Percentiles rank a stretch among this genome's conserved stretches.
phyloP scores from a whole-genome alignment of 2,113 vertebrate genomes.

The Hyaena hyaena region DNA sequence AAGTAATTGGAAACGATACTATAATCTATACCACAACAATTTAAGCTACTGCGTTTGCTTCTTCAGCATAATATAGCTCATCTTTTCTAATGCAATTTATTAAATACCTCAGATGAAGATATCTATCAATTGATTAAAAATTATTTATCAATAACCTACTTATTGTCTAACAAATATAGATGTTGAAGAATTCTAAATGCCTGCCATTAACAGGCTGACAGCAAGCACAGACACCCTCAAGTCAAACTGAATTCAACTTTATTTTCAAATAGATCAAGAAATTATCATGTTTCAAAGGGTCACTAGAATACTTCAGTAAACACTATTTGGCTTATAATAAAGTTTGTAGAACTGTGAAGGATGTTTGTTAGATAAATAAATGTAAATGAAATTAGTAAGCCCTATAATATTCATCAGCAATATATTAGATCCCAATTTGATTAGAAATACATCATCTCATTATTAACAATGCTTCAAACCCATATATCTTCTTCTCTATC shows the following conservation, averaged over 20 bases:
- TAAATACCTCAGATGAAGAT: not conserved
- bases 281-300: slow-evolving; percentile 33
- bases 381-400: slow-evolving; percentile 53
- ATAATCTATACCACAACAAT: not conserved
- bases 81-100: not conserved
- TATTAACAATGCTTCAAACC: slow-evolving; percentile 66
- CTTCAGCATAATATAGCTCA: not conserved
- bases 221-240: not conserved
- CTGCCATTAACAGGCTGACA: not conserved
- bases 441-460: slow-evolving; percentile 61
- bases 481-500: slow-evolving; percentile 55
- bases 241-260: slow-evolving; percentile 36
- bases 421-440: slow-evolving; percentile 62
- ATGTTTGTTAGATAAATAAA: slow-evolving; percentile 47
- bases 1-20: slow-evolving; percentile 40
- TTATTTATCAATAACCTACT: not conserved
- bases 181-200: not conserved
- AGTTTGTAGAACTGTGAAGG: not conserved
- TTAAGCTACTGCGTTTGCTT: not conserved
- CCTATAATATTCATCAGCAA: slow-evolving; percentile 47
- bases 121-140: slow-evolving; percentile 5
- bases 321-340: slow-evolving; percentile 54
- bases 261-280: slow-evolving; percentile 25
- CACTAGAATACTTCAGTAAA: slow-evolving; percentile 39
- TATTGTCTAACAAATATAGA: not conserved